Evolutionary conservation across 2,888 invertebrate species (phyloP).

Genomic region (Piscicola geometra): DNA sequence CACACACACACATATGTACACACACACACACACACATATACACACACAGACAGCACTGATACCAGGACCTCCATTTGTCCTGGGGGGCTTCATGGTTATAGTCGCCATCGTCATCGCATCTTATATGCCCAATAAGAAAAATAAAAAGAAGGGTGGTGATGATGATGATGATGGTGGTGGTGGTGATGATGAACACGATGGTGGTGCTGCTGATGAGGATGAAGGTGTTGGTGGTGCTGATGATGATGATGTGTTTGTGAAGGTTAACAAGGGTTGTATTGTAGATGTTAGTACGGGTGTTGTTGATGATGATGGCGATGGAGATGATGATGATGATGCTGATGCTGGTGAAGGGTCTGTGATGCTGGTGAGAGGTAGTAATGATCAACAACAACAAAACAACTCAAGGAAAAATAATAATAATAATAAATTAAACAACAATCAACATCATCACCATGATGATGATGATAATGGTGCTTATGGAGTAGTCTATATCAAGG

Average conservation of each 20-base stretch:
- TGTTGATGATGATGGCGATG: background rate
- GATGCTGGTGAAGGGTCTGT: constrained; percentile 1
- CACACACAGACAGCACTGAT: constrained; percentile 65
- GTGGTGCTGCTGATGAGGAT: background rate
- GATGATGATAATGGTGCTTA: too few relatives aligned
- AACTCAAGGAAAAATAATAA: constrained; percentile 1
- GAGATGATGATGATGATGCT: background rate
- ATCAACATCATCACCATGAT: too few relatives aligned
- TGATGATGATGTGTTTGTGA: background rate
- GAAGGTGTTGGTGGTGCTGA: background rate
- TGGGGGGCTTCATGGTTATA: constrained; percentile 92
- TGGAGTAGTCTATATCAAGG: too few relatives aligned
- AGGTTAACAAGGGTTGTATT: background rate
- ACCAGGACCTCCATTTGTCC: constrained; percentile 96
- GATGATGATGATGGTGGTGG: background rate
- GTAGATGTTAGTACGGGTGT: background rate
- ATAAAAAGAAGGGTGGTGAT: background rate
- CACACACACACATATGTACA: constrained; percentile 29
- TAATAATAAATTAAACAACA: constrained; percentile 6
- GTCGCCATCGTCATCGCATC: constrained; percentile 79
- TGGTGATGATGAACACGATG: constrained; percentile 3
- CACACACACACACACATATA: constrained; percentile 27
- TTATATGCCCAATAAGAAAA: constrained; percentile 50
- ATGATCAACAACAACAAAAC: background rate
- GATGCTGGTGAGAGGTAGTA: background rate